A percentile compares a stretch with the other conserved stretches of the same genome.
phyloP scores from a whole-genome alignment of 2,113 vertebrate species.

The Rhabdornis inornatus region DNA sequence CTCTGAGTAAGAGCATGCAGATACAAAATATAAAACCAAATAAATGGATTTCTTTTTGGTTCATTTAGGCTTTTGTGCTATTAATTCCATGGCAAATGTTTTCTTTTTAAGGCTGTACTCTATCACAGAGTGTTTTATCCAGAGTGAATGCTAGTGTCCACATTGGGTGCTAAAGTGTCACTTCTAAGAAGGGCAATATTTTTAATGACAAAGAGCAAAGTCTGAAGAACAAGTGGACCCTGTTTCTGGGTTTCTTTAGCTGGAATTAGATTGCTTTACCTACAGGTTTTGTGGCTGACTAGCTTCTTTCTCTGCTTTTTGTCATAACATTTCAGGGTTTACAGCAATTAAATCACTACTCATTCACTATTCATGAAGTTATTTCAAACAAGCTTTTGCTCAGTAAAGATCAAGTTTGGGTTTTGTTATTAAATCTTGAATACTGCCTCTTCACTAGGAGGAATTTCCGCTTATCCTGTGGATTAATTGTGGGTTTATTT shows the following conservation, averaged over 20 bases:
- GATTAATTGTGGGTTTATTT: not conserved
- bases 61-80: not conserved
- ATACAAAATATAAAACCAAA: not conserved
- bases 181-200: not conserved
- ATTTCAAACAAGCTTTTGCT: not conserved
- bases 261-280: not conserved
- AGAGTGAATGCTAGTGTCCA: not conserved
- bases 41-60: not conserved
- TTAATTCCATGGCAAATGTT: slow-evolving; percentile 34
- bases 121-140: not conserved
- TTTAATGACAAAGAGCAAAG: not conserved
- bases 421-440: not conserved
- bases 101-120: not conserved
- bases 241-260: not conserved
- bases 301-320: not conserved
- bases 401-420: not conserved
- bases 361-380: not conserved
- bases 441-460: not conserved
- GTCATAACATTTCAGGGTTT: not conserved
- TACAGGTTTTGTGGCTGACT: not conserved
- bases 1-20: not conserved
- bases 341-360: not conserved
- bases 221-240: not conserved
- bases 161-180: not conserved
- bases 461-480: not conserved